Base-by-base conservation (phyloP, 2,797 vertebrate genomes). In the Neosilurus hyrtlii region DNA sequence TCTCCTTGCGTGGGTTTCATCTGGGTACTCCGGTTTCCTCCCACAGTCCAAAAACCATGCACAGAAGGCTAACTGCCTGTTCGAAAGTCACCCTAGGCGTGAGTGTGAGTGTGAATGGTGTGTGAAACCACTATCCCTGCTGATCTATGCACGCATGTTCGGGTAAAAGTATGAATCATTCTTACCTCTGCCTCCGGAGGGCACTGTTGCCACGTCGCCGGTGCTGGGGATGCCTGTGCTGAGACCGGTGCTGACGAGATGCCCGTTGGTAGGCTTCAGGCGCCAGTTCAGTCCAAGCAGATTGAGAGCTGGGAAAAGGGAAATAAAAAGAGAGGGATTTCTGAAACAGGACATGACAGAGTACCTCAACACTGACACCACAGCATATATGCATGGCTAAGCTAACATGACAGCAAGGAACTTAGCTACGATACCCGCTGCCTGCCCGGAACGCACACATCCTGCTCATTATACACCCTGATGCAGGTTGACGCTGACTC, bases 151-250 rank as follows among this genome's bases (percentile, higher is more conserved):
- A 67, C 26, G 22, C 61, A 24, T 12, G n/a, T 5, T 12, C 16
- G 37, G 43, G 37, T 54, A 51, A 20, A 51, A 54, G 26, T 11
- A 20, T 54, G 24, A 24, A 65, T 18, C 43, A 68, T 91, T 93
- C 90, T 93, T 95, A 98, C 97, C 97, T 98, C 96, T 96, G 93
- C 97, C 96, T 95, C 94, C 97, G 94, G 97, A 95, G 93, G 97
- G 96, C 95, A 95, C 93, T 92, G 96, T 96, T 93, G 95, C 95
- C 91, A 94, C 96, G 87, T 97, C 96, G 83, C 96, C 95, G 83
- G 92, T 95, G 92, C 95, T 95, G 88, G 96, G 94, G 92, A 94
- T 87, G 83, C 95, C 95, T 61, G 94, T 94, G 91, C 96, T 94
- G 89, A 96, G 92, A 79, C 96, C 94, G 92, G 98, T 98, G 95